phyloP scores from a whole-genome alignment of 2,113 vertebrate species.

The Corydoras sp. region DNA sequence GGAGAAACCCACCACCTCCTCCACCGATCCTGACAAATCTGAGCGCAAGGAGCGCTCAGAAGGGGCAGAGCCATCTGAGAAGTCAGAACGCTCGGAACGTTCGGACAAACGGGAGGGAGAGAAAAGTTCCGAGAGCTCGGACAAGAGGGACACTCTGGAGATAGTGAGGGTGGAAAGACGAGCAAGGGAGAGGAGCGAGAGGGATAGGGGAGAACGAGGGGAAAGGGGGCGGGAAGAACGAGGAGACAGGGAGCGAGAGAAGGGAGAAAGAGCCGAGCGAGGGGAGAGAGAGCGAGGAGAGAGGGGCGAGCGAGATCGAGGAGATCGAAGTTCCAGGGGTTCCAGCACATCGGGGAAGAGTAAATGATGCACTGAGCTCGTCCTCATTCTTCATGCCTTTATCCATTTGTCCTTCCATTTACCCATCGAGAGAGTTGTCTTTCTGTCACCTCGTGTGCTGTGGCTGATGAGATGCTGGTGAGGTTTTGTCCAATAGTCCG shows the following conservation, averaged over 20 bases:
- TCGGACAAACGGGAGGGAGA: slow-evolving; percentile 68
- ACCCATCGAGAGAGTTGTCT: slow-evolving; percentile 28
- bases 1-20: slow-evolving; percentile 66
- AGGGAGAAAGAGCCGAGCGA: slow-evolving; percentile 62
- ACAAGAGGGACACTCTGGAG: slow-evolving; percentile 68
- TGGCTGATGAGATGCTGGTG: slow-evolving; percentile 8
- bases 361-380: slow-evolving; percentile 57
- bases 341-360: slow-evolving; percentile 70
- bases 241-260: slow-evolving; percentile 56
- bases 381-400: slow-evolving; percentile 29
- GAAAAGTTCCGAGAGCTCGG: slow-evolving; percentile 68
- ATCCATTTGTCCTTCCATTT: slow-evolving; percentile 27
- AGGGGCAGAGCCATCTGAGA: slow-evolving; percentile 57
- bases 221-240: slow-evolving; percentile 42
- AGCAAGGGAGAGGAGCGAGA: slow-evolving; percentile 47
- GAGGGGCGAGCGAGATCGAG: slow-evolving; percentile 51
- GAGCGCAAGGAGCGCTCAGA: slow-evolving; percentile 70
- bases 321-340: slow-evolving; percentile 66
- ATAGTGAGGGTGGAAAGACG: slow-evolving; percentile 47
- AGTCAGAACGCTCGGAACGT: slow-evolving; percentile 52
- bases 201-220: slow-evolving; percentile 60
- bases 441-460: slow-evolving; percentile 23
- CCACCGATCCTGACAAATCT: slow-evolving; percentile 64
- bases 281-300: slow-evolving; percentile 60
- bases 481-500: slow-evolving; percentile 2